phyloP scores from a whole-genome alignment of 2,113 vertebrate species.

The Anolis sagrei region DNA sequence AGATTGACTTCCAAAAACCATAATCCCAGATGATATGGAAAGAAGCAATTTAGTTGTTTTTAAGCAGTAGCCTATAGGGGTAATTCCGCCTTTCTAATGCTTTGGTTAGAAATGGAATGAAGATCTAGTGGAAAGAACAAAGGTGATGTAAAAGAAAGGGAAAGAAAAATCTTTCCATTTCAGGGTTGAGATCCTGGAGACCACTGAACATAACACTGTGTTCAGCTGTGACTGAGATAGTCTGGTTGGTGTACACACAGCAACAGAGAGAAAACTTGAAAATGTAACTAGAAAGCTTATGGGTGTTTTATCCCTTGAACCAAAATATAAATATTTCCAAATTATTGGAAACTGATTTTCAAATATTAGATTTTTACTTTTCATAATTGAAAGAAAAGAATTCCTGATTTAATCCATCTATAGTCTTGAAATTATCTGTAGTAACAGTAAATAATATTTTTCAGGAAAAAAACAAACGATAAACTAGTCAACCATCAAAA shows the following conservation, averaged over 20 bases:
- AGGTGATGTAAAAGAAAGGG: neutral
- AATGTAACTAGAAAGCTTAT: neutral
- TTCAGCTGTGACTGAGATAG: neutral
- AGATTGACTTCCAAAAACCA: neutral
- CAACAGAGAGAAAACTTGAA: neutral
- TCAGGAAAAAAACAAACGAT: constrained; percentile 3
- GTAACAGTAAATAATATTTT: neutral
- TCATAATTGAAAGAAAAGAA: neutral
- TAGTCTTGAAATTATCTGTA: neutral
- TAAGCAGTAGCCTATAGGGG: neutral
- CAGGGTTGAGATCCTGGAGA: neutral
- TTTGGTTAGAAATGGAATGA: too few species aligned
- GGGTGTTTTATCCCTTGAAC: neutral
- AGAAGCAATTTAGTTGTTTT: neutral
- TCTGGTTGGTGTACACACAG: neutral
- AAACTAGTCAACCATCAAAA: constrained; percentile 1
- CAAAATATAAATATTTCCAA: neutral
- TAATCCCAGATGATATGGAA: neutral
- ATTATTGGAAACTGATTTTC: neutral
- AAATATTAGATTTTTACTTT: neutral
- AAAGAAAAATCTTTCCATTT: neutral
- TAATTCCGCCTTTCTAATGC: neutral
- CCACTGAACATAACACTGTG: neutral
- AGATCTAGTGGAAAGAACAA: neutral
- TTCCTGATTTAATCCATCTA: neutral